Evolutionary conservation across 2,888 invertebrate genomes (phyloP).

Genomic region (Patella pellucida): DNA sequence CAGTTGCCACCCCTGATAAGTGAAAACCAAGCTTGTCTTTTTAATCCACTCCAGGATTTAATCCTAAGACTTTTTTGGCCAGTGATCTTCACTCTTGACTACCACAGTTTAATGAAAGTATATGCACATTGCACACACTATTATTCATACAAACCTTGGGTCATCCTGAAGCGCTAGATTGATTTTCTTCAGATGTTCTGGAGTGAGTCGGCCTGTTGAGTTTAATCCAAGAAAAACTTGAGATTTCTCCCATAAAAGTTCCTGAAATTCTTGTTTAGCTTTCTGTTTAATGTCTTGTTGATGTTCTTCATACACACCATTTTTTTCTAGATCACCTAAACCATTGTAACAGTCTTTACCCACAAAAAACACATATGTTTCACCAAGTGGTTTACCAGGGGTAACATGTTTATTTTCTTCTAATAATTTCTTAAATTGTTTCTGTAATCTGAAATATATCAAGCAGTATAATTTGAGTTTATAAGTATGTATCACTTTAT

Average conservation of each 20-base stretch:
- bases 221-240: constrained; percentile 90
- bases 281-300: constrained; percentile 80
- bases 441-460: constrained; percentile 81
- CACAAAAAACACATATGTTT: constrained; percentile 88
- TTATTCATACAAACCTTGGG: constrained; percentile 78
- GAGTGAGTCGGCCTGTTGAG: constrained; percentile 89
- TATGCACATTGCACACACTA: neutral
- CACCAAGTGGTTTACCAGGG: constrained; percentile 92
- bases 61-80: no score
- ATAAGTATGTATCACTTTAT: no score
- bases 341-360: constrained; percentile 95
- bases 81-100: no score
- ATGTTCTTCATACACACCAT: constrained; percentile 93
- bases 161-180: constrained; percentile 92
- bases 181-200: constrained; percentile 91
- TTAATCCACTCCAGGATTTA: no score
- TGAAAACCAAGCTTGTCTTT: no score
- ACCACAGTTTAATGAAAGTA: constrained; percentile 3
- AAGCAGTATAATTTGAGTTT: no score
- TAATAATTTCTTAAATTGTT: constrained; percentile 91
- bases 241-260: constrained; percentile 90
- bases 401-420: constrained; percentile 96
- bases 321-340: constrained; percentile 88
- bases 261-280: constrained; percentile 93
- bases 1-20: no score